A percentile compares a stretch with the other conserved stretches of the same genome.
Evolutionary conservation across 53 echinoderm and acorn worm genomes (phyloP).

Genomic region (Henricia sp.): DNA sequence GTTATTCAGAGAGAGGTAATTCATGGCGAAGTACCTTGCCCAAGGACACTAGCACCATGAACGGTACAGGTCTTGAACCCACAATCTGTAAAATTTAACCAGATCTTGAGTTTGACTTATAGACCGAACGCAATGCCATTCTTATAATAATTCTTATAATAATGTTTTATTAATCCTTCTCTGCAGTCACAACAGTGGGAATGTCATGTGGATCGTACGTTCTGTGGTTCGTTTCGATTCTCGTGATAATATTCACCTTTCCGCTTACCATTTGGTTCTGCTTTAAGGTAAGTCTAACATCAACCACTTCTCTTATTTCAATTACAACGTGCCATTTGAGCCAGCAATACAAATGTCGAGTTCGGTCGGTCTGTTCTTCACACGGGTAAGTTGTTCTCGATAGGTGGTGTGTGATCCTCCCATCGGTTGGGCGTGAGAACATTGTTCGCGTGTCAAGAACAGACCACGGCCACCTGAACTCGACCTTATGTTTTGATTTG

Average conservation of each 20-base stretch:
- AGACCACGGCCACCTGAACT: background rate
- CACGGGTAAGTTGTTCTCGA: background rate
- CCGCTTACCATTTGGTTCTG: conserved; percentile 51
- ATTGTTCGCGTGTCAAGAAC: no score
- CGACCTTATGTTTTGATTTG: background rate
- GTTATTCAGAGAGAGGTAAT: no score
- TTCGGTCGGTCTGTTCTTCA: no score
- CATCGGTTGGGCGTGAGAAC: no score
- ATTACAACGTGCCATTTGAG: background rate
- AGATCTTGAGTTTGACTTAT: no score
- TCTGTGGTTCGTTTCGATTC: conserved; percentile 28
- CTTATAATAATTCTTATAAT: no score
- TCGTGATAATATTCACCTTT: background rate
- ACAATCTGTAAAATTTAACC: no score
- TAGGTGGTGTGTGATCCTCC: background rate
- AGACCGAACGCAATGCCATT: no score
- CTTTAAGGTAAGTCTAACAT: conserved; percentile 17
- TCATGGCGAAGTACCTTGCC: no score
- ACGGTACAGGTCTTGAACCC: no score
- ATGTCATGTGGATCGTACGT: conserved; percentile 43
- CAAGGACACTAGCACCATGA: no score
- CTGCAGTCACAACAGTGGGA: background rate
- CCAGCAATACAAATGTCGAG: background rate
- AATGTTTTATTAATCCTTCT: no score
- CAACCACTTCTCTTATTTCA: background rate